phyloP scores from a whole-genome alignment of 2,888 invertebrate species.

The Chymomyza amoena region DNA sequence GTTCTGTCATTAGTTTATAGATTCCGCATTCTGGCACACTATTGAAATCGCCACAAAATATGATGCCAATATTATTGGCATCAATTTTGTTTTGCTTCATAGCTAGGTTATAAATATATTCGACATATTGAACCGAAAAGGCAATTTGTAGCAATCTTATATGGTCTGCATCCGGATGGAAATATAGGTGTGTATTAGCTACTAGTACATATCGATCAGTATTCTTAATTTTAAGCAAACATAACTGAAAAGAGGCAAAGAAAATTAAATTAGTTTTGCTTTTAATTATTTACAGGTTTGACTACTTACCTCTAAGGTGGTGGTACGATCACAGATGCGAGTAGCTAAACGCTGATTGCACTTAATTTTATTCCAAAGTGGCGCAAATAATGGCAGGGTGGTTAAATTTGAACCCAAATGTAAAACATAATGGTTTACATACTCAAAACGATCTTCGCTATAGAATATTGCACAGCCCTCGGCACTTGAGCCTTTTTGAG shows the following conservation, averaged over 20 bases:
- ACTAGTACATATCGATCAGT: constrained; percentile 82
- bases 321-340: constrained; percentile 83
- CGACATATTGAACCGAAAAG: constrained; percentile 85
- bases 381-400: constrained; percentile 80
- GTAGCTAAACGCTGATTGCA: constrained; percentile 81
- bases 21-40: constrained; percentile 91
- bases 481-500: constrained; percentile 85
- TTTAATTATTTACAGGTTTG: too few relatives aligned
- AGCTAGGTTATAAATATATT: constrained; percentile 80
- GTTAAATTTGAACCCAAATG: constrained; percentile 82
- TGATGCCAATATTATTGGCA: constrained; percentile 81
- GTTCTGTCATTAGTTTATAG: constrained; percentile 87
- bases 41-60: constrained; percentile 96
- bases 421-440: constrained; percentile 80
- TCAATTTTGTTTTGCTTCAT: constrained; percentile 57
- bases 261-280: constrained; percentile 2
- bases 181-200: constrained; percentile 96
- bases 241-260: constrained; percentile 73
- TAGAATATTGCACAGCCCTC: constrained; percentile 92
- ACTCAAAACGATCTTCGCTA: constrained; percentile 83
- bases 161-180: constrained; percentile 94
- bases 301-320: constrained; percentile 82
- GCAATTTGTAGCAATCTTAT: constrained; percentile 92
- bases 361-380: constrained; percentile 83
- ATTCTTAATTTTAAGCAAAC: constrained; percentile 81